A percentile compares a stretch with the other conserved stretches of the same genome.
Evolutionary conservation across 2,797 vertebrate genomes (phyloP).

Genomic region (Gallinago nigripennis): DNA sequence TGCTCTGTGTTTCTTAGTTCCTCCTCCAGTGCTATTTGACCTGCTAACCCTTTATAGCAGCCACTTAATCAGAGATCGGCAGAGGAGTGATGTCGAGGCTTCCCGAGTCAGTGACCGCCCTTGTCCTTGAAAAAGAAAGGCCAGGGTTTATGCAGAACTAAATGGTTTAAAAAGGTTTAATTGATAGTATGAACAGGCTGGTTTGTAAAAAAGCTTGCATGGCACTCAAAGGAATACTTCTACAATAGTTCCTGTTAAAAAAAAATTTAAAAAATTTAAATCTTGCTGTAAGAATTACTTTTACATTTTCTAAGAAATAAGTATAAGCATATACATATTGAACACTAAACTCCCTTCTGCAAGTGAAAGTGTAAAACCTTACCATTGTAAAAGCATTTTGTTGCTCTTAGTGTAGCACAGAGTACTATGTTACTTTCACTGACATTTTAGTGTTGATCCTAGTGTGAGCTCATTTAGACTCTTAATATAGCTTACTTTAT

Average conservation of each 20-base stretch:
- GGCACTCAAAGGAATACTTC: slow-evolving; percentile 40
- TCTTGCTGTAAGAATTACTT: neutral
- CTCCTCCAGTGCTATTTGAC: slow-evolving; percentile 70
- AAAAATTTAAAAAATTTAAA: neutral
- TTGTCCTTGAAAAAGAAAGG: slow-evolving; percentile 77
- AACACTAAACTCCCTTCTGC: neutral
- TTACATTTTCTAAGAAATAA: neutral
- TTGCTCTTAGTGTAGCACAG: neutral
- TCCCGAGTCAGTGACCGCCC: slow-evolving; percentile 63
- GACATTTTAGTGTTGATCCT: neutral
- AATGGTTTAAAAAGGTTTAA: slow-evolving; percentile 73
- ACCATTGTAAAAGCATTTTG: neutral
- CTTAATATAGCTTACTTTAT: neutral
- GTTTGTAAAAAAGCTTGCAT: slow-evolving; percentile 5
- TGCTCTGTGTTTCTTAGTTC: slow-evolving; percentile 61
- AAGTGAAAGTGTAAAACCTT: neutral
- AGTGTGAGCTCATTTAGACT: neutral
- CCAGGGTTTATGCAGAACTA: slow-evolving; percentile 68
- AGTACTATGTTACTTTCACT: neutral
- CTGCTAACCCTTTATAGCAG: slow-evolving; percentile 63
- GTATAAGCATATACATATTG: neutral
- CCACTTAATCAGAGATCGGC: slow-evolving; percentile 76
- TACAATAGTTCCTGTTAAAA: neutral
- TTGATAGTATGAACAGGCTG: slow-evolving; percentile 65
- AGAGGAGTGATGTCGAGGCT: slow-evolving; percentile 67